A percentile compares a stretch with the other conserved stretches of the same genome.
Conservation (phyloP, 2,797 vertebrate species). For the Glossophaga mutica region DNA sequence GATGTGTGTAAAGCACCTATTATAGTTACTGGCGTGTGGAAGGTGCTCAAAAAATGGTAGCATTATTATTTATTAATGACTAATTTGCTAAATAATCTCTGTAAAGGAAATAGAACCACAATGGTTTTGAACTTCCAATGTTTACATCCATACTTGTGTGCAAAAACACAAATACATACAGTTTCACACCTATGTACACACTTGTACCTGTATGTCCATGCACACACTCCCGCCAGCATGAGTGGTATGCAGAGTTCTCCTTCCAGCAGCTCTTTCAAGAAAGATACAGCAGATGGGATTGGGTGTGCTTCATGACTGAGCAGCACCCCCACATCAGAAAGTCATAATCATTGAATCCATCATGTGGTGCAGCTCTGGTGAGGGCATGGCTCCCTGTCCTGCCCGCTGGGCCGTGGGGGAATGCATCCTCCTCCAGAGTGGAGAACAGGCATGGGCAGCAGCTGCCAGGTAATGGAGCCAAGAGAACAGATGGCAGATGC, state of each 20-base stretch:
- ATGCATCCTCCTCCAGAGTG: conserved; percentile 37
- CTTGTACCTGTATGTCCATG: neutral
- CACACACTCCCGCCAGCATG: neutral
- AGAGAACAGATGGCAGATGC: conserved; percentile 61
- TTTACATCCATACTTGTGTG: neutral
- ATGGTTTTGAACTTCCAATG: neutral
- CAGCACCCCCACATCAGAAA: conserved; percentile 64
- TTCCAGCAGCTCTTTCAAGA: conserved; percentile 52
- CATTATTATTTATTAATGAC: neutral
- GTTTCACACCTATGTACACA: neutral
- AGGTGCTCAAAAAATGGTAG: neutral
- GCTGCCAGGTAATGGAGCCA: conserved; percentile 52
- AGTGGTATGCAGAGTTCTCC: conserved; percentile 21
- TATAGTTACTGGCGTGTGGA: neutral
- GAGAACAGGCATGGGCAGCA: conserved; percentile 42
- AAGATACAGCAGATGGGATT: conserved; percentile 55
- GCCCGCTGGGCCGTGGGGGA: conserved; percentile 58
- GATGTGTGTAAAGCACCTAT: neutral
- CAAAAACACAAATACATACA: neutral
- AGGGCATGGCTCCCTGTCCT: conserved; percentile 23
- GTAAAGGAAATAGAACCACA: neutral
- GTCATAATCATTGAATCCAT: conserved; percentile 66
- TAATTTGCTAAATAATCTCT: conserved; percentile 7
- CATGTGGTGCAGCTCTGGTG: conserved; percentile 42
- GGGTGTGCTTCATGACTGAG: conserved; percentile 51